A percentile compares a stretch with the other conserved stretches of the same genome.
phyloP scores from a whole-genome alignment of 2,797 vertebrate species.

The Eulemur rubriventer region DNA sequence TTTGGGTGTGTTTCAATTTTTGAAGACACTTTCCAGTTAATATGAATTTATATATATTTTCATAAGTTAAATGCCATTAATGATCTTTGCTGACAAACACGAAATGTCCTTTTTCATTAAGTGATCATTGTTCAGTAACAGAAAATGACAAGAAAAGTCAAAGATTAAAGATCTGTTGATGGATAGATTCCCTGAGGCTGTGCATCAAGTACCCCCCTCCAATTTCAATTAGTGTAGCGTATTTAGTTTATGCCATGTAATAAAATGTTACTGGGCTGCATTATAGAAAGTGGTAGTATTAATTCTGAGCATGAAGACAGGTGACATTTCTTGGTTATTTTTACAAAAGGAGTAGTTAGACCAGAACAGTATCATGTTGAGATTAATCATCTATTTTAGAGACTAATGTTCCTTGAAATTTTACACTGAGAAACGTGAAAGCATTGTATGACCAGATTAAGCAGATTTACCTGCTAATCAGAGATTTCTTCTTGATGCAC shows the following conservation, averaged over 20 bases:
- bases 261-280: not conserved
- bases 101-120: slow-evolving; percentile 49
- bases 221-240: not conserved
- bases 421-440: not conserved
- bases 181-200: not conserved
- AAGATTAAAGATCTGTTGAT: not conserved
- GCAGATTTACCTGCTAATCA: not conserved
- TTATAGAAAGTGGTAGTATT: slow-evolving; percentile 23
- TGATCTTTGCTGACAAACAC: slow-evolving; percentile 25
- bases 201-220: not conserved
- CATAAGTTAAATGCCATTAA: slow-evolving; percentile 36
- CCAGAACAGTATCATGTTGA: not conserved
- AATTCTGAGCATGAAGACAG: slow-evolving; percentile 20
- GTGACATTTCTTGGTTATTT: not conserved
- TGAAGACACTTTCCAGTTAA: not conserved
- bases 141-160: slow-evolving; percentile 17
- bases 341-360: slow-evolving; percentile 7
- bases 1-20: slow-evolving; percentile 32
- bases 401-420: not conserved
- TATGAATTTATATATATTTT: slow-evolving; percentile 15
- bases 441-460: not conserved
- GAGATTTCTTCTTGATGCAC: not conserved
- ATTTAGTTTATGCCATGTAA: slow-evolving; percentile 2
- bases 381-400: slow-evolving; percentile 15
- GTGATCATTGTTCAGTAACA: slow-evolving; percentile 37